These are phyloP conservation scores for Eurytoma adleriae DNA, from an alignment of 2,888 invertebrate genomes.

Conservation along the genomic window DNA sequence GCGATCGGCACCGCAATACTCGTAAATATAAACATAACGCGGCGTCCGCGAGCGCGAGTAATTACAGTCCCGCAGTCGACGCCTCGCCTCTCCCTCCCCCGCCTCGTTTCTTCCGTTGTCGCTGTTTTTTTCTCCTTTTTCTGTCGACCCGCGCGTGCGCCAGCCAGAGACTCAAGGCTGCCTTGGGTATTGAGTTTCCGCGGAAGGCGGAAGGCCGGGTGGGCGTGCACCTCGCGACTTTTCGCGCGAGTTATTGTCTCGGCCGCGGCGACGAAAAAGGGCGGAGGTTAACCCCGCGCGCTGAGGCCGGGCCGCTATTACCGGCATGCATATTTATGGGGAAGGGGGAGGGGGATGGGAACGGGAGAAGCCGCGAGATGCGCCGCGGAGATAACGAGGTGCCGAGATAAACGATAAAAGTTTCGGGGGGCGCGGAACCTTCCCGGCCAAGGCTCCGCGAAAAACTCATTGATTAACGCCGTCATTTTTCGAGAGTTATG, in stretches of 20 bases:
- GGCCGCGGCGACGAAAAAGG: conserved; percentile 50
- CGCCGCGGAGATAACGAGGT: conserved; percentile 51
- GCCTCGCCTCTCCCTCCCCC: too few species aligned
- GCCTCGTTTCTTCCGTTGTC: too few species aligned
- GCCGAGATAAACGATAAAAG: conserved; percentile 59
- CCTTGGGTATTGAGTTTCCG: neutral
- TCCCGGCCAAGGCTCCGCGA: neutral
- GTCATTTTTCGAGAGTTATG: conserved; percentile 37
- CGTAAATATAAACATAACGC: conserved; percentile 1
- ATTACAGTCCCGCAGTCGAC: conserved; percentile 2
- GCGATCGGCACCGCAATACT: neutral
- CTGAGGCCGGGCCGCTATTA: conserved; percentile 18
- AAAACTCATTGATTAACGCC: conserved; percentile 45
- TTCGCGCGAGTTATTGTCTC: conserved; percentile 27
- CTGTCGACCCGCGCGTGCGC: neutral
- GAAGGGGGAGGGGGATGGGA: conserved; percentile 54
- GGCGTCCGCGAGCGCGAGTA: neutral
- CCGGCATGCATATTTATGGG: conserved; percentile 65
- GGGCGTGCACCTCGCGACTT: conserved; percentile 17
- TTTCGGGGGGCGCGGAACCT: conserved; percentile 32
- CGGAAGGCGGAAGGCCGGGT: conserved; percentile 30
- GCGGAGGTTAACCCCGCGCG: conserved; percentile 11
- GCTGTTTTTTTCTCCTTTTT: too few species aligned
- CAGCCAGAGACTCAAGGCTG: neutral
- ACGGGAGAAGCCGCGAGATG: conserved; percentile 48